Conservation (phyloP, 1,140 invertebrate species). For the Tetragonula clypearis region DNA sequence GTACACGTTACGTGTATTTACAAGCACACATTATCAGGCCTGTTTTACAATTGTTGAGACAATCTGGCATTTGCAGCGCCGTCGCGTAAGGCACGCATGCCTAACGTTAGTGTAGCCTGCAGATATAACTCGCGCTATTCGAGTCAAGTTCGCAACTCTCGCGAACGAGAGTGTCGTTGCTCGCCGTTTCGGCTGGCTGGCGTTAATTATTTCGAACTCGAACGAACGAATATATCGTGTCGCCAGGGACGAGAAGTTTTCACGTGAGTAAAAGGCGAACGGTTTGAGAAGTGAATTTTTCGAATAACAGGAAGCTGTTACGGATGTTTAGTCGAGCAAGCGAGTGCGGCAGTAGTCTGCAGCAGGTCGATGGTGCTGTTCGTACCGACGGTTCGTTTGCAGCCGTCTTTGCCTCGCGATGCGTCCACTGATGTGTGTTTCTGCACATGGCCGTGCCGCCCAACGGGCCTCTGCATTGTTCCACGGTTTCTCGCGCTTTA, state of each 20-base stretch:
- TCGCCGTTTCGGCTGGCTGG: not conserved
- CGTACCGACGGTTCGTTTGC: slow-evolving; percentile 77
- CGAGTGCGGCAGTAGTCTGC: slow-evolving; percentile 63
- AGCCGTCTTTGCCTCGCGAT: slow-evolving; percentile 77
- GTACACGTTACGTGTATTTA: not conserved
- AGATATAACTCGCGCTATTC: slow-evolving; percentile 33
- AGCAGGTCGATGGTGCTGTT: slow-evolving; percentile 72
- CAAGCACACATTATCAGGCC: not conserved
- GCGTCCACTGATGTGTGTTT: slow-evolving; percentile 77
- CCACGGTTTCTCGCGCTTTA: slow-evolving; percentile 68
- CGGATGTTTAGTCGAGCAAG: slow-evolving; percentile 47
- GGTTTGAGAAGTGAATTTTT: not conserved
- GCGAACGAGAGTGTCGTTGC: slow-evolving; percentile 12
- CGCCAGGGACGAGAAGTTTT: not conserved
- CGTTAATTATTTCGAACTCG: not conserved
- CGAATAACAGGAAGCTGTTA: slow-evolving; percentile 41
- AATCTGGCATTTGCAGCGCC: slow-evolving; percentile 36
- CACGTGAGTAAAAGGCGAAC: not conserved
- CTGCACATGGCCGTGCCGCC: slow-evolving; percentile 80
- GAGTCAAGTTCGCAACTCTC: slow-evolving; percentile 46
- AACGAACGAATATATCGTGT: not conserved
- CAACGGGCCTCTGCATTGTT: slow-evolving; percentile 72
- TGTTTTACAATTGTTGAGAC: not conserved
- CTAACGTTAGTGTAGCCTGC: not conserved
- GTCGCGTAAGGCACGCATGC: slow-evolving; percentile 22